These are phyloP conservation scores for Orius laevigatus DNA, from an alignment of 1,140 invertebrate genomes.

Conservation along the genomic window DNA sequence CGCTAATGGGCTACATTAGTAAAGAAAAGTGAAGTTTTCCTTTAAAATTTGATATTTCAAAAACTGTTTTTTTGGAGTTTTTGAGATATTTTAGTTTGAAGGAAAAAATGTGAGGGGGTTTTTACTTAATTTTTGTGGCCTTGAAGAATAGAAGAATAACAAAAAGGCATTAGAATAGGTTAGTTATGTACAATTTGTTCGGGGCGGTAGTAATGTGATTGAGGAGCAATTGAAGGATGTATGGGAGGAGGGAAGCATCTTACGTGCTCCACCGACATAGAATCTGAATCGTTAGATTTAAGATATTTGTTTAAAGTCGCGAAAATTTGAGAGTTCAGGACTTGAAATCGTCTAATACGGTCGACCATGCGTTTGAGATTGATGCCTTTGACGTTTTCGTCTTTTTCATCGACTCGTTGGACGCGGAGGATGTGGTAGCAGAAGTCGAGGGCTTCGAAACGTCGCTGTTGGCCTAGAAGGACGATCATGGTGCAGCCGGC, in stretches of 20 bases:
- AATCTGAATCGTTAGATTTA: slow-evolving; percentile 60
- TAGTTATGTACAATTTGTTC: slow-evolving; percentile 15
- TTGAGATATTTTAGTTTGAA: no score
- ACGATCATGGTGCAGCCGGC: slow-evolving; percentile 97
- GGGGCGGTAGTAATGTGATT: slow-evolving; percentile 25
- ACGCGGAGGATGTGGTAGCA: slow-evolving; percentile 96
- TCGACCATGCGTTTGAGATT: slow-evolving; percentile 94
- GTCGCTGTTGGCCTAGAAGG: slow-evolving; percentile 84
- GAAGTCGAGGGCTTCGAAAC: slow-evolving; percentile 97
- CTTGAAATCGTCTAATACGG: slow-evolving; percentile 91
- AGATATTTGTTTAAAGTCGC: slow-evolving; percentile 92
- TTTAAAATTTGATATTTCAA: no score
- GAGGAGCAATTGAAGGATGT: slow-evolving; percentile 50
- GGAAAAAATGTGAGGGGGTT: no score
- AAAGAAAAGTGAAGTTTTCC: no score
- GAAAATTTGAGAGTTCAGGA: slow-evolving; percentile 97
- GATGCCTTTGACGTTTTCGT: slow-evolving; percentile 89
- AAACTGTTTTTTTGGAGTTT: no score
- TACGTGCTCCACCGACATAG: slow-evolving; percentile 86
- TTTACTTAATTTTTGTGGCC: no score
- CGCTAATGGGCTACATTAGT: no score
- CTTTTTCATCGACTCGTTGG: slow-evolving; percentile 91
- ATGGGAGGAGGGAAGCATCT: slow-evolving; percentile 90
- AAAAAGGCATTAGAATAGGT: no score
- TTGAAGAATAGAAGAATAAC: no score